These are phyloP conservation scores for Enteromius treurensis DNA, from an alignment of 2,797 vertebrate species.

Conservation along the genomic window DNA sequence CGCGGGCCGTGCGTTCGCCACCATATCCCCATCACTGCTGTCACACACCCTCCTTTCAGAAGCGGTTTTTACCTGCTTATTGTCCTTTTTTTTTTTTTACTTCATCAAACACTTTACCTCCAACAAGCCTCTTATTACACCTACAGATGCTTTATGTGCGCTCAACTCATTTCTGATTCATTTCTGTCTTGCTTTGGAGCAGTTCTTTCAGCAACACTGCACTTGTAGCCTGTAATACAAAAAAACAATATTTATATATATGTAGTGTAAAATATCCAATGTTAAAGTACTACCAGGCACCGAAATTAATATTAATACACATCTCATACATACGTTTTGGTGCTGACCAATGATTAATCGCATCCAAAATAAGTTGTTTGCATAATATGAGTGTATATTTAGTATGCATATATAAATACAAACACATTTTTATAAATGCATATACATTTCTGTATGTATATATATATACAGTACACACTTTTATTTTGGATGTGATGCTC, in stretches of 20 bases:
- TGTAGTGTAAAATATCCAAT: not conserved
- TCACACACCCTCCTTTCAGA: constrained; percentile 19
- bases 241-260: not conserved
- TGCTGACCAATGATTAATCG: too few species aligned
- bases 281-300: not conserved
- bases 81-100: not conserved
- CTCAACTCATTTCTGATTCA: not conserved
- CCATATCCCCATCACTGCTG: constrained; percentile 31
- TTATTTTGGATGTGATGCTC: too few species aligned
- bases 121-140: not conserved
- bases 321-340: not conserved
- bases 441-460: too few species aligned
- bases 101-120: constrained; percentile 11
- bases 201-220: not conserved
- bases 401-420: too few species aligned
- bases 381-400: too few species aligned
- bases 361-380: too few species aligned
- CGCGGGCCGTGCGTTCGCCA: not conserved
- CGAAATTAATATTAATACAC: not conserved
- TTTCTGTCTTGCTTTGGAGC: not conserved
- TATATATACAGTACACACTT: too few species aligned
- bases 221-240: not conserved
- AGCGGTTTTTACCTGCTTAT: not conserved
- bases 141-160: not conserved
- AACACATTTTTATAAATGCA: too few species aligned